These are phyloP conservation scores for Emys orbicularis DNA, from an alignment of 2,797 vertebrate genomes.

Conservation along the genomic window DNA sequence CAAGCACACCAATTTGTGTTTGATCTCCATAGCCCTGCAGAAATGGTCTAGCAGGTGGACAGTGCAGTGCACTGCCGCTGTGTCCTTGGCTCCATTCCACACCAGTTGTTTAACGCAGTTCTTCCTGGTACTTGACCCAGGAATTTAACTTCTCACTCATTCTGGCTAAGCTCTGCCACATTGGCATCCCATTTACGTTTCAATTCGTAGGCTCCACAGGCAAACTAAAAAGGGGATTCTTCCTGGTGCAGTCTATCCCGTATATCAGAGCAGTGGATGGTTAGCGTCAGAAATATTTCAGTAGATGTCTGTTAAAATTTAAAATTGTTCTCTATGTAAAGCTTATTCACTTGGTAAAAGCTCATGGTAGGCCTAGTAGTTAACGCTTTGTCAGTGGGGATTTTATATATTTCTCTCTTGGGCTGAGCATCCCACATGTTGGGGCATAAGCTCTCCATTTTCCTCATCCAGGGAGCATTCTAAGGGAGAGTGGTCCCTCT, in stretches of 20 bases:
- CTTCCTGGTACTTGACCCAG: not conserved
- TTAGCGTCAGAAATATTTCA: slow-evolving; percentile 36
- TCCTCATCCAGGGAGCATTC: not conserved
- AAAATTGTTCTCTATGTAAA: not conserved
- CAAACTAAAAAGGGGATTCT: slow-evolving; percentile 25
- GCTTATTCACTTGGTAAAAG: not conserved
- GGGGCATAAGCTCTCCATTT: not conserved
- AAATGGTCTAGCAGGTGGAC: not conserved
- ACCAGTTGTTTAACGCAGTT: not conserved
- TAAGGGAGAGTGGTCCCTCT: not conserved
- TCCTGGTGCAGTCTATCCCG: not conserved
- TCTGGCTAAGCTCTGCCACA: slow-evolving; percentile 32
- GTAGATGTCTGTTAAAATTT: slow-evolving; percentile 32
- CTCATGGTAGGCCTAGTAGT: not conserved
- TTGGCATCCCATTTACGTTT: slow-evolving; percentile 50
- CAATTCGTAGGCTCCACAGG: slow-evolving; percentile 46
- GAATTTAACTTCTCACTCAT: slow-evolving; percentile 12
- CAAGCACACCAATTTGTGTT: not conserved
- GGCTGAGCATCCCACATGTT: rapidly evolving
- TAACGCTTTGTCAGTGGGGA: not conserved
- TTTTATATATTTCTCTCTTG: not conserved
- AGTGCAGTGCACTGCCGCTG: not conserved
- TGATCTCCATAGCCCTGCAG: not conserved
- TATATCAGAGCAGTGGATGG: slow-evolving; percentile 23
- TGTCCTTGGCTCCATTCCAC: slow-evolving; percentile 23